phyloP scores from a whole-genome alignment of 2,888 invertebrate genomes.

The Camponotus fellah region DNA sequence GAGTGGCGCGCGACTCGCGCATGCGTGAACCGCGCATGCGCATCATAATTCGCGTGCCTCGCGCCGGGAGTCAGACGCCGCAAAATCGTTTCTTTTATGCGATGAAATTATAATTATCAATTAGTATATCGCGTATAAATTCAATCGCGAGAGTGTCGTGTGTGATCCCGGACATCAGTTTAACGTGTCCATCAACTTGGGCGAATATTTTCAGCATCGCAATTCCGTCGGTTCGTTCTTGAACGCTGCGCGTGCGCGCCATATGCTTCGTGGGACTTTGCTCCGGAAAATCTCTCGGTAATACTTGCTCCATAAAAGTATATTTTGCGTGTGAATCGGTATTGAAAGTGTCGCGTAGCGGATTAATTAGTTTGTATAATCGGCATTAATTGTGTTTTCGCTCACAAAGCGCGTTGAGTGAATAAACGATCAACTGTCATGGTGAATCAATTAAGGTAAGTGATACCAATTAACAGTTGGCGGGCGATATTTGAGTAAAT shows the following conservation, averaged over 20 bases:
- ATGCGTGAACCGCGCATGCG: not conserved
- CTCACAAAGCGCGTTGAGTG: not conserved
- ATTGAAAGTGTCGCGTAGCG: not conserved
- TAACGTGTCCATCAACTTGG: not conserved
- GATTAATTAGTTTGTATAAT: not conserved
- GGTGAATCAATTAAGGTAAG: conserved; percentile 27
- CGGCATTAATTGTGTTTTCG: not conserved
- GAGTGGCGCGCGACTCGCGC: not conserved
- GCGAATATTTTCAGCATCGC: not conserved
- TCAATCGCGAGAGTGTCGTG: not conserved
- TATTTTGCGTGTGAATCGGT: not conserved
- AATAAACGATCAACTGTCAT: not conserved
- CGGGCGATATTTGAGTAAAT: not conserved
- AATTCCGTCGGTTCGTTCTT: not conserved
- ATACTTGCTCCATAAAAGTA: not conserved
- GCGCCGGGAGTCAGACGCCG: not conserved
- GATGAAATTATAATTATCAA: no score
- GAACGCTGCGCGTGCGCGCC: not conserved
- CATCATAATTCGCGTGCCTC: not conserved
- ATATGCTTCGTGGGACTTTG: not conserved
- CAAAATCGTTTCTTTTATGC: not conserved
- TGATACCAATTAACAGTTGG: conserved; percentile 14
- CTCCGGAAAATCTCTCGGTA: not conserved
- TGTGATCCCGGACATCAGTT: not conserved
- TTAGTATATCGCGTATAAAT: not conserved